A percentile compares a stretch with the other conserved stretches of the same genome.
phyloP scores from a whole-genome alignment of 2,888 invertebrate species.

The Gasteruption jaculator region DNA sequence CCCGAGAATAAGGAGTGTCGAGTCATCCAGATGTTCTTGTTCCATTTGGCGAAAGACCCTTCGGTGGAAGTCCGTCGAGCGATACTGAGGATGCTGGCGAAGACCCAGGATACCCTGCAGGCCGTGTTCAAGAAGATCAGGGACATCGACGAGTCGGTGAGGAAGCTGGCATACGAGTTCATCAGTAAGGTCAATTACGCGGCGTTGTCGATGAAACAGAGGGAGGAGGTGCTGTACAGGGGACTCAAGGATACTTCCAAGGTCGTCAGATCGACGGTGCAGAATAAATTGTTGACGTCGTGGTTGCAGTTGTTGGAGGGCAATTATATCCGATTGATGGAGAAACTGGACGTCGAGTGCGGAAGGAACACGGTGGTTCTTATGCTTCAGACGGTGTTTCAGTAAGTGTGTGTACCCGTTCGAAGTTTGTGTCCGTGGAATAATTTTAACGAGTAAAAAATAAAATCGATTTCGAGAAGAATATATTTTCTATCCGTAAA shows the following conservation, averaged over 20 bases:
- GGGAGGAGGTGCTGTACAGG: slow-evolving; percentile 59
- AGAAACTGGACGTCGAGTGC: slow-evolving; percentile 70
- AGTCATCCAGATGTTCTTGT: slow-evolving; percentile 68
- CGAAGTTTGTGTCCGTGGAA: too few species aligned
- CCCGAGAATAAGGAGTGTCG: slow-evolving; percentile 71
- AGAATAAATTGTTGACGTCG: slow-evolving; percentile 60
- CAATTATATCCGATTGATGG: slow-evolving; percentile 68
- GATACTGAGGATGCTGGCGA: slow-evolving; percentile 70
- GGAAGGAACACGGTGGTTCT: slow-evolving; percentile 56
- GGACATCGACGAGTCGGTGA: slow-evolving; percentile 75
- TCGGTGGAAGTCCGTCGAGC: slow-evolving; percentile 71
- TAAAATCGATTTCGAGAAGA: too few species aligned
- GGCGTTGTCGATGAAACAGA: slow-evolving; percentile 62
- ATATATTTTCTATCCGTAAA: too few species aligned
- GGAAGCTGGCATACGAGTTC: slow-evolving; percentile 57
- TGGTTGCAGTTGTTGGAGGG: slow-evolving; percentile 74
- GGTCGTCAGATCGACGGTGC: slow-evolving; percentile 52
- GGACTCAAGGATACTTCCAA: slow-evolving; percentile 63
- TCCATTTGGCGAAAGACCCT: slow-evolving; percentile 71
- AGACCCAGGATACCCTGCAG: slow-evolving; percentile 66
- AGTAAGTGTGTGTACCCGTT: too few species aligned
- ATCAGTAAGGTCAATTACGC: slow-evolving; percentile 56
- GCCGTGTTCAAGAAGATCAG: slow-evolving; percentile 68
- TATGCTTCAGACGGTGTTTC: too few species aligned
- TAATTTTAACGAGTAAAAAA: too few species aligned